Evolutionary conservation across 2,113 vertebrate species (phyloP).

Genomic region (Ochotona princeps): DNA sequence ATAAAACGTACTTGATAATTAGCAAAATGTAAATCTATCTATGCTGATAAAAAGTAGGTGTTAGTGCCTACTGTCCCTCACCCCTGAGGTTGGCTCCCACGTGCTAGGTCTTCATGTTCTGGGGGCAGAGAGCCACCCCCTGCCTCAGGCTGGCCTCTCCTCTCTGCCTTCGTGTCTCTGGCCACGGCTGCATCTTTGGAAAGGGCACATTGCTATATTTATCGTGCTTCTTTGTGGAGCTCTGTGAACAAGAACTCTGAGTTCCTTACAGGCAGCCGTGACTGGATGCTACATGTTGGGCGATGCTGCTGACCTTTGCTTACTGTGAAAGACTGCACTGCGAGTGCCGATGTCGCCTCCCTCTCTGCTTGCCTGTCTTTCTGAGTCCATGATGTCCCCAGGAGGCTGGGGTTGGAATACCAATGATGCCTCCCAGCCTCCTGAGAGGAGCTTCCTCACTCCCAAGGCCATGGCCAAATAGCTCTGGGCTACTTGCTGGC

Average conservation of each 20-base stretch:
- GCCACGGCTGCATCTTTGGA: neutral
- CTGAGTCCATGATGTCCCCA: neutral
- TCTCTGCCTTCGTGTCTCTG: neutral
- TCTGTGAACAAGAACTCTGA: conserved; percentile 23
- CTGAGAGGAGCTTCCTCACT: accelerated
- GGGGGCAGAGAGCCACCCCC: neutral
- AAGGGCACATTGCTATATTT: conserved; percentile 60
- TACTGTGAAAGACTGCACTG: neutral
- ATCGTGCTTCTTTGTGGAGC: neutral
- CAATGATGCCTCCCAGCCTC: neutral
- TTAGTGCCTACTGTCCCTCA: neutral
- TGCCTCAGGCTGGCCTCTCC: neutral
- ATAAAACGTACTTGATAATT: too few relatives aligned
- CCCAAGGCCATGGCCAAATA: accelerated
- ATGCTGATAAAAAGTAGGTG: neutral
- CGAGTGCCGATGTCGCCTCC: accelerated
- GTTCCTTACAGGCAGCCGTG: neutral
- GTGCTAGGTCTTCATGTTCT: neutral
- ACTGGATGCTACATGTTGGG: neutral
- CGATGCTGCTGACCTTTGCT: conserved; percentile 35
- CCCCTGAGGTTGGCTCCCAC: neutral
- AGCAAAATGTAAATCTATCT: too few relatives aligned
- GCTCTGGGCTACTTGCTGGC: neutral
- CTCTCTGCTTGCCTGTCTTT: accelerated
- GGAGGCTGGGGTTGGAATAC: neutral